Evolutionary conservation across 2,888 invertebrate species (phyloP).

Genomic region (Philopedon plagiatum): DNA sequence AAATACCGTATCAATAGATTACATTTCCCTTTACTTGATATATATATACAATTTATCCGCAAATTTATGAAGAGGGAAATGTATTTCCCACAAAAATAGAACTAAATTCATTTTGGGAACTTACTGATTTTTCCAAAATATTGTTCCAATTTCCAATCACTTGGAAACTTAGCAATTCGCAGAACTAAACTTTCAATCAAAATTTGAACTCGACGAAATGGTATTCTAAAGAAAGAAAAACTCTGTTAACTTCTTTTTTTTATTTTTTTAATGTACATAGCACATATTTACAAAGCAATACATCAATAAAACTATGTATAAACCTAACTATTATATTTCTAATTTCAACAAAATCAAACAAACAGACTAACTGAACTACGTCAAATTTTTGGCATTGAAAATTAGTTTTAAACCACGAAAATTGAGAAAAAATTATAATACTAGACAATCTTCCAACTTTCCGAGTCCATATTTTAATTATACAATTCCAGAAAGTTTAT

Average conservation of each 20-base stretch:
- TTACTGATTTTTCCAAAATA: too few species aligned
- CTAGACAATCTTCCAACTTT: background rate
- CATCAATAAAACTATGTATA: background rate
- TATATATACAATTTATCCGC: too few species aligned
- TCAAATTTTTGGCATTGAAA: constrained; percentile 20
- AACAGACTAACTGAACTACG: background rate
- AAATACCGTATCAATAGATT: too few species aligned
- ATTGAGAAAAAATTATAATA: constrained; percentile 3
- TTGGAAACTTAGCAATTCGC: too few species aligned
- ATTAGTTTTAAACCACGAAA: constrained; percentile 1
- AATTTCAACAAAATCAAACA: constrained; percentile 12
- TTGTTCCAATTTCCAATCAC: too few species aligned
- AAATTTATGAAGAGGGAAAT: too few species aligned
- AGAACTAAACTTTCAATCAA: too few species aligned
- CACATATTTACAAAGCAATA: constrained; percentile 29
- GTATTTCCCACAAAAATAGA: too few species aligned
- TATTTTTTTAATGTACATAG: constrained; percentile 30
- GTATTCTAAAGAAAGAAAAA: background rate
- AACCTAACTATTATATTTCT: background rate
- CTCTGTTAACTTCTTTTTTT: background rate
- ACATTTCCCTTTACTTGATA: too few species aligned
- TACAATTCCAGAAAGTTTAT: background rate
- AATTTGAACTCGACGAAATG: background rate
- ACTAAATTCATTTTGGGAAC: too few species aligned
- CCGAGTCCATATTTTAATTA: background rate